Base-by-base conservation (phyloP, 2,888 invertebrate species). In the Eristalis arbustorum region DNA sequence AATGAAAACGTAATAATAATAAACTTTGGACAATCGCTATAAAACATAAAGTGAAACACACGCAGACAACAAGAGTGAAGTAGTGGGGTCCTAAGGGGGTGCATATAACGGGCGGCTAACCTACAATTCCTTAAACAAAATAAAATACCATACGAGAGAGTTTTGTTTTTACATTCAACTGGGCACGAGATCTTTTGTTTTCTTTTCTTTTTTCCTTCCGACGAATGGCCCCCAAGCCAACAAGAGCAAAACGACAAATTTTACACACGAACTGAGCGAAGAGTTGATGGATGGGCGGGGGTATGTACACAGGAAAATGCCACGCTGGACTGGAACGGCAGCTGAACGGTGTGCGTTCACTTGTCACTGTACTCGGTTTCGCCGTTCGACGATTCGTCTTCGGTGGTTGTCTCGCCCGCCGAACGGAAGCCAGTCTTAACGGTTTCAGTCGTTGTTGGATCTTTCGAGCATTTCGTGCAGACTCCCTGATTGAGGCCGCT, bases 371-470 rank as follows among this genome's bases (percentile, higher is more conserved):
- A 91, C 87, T 91, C 91, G 40, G 91, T 91, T 81, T 90, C 91
- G 79, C 91, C 91, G 89, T 91, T 91, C 64, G 91, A 91, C 71
- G 90, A 91, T 75, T 91, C 91, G 79, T 92, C 91, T 90, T 92
- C 92, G 22, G 91, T 91, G 57, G 91, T 91, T 74, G 90, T 90
- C 84, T 91, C 92, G 78, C 90, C 90, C 40, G 90, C 90, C 63
- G 91, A 91, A 88, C 90, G 90, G 89, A 91, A 91, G 87, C 89
- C 89, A 89, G 89, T 90, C 88, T 90, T 89, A 76, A 88, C 88
- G n/a, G 78, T 89, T 90, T 88, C 88, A 89, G 83, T 90, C 89
- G 84, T 59, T 37, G 88, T 88, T 69, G 88, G 89, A 69, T 91
- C 89, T 82, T 89, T 90, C 75, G 91, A 90, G 88, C 93, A 93